A percentile compares a stretch with the other conserved stretches of the same genome.
These are phyloP conservation scores for Solea senegalensis DNA, from an alignment of 2,113 vertebrate species.

Conservation along the genomic window DNA sequence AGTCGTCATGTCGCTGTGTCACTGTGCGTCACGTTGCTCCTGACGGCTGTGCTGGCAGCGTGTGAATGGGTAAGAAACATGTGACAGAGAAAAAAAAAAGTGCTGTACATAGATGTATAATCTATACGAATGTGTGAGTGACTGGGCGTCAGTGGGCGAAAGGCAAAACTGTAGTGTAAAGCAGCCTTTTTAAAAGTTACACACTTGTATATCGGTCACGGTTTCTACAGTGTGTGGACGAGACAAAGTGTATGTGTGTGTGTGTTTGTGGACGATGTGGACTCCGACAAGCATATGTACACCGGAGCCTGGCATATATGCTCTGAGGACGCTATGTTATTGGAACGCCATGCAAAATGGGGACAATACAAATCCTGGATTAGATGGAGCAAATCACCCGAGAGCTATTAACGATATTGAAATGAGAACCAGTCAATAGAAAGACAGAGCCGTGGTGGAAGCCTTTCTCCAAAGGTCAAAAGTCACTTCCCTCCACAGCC, in stretches of 20 bases:
- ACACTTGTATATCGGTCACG: too few species aligned
- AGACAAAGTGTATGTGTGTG: conserved; percentile 1
- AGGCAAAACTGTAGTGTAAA: too few species aligned
- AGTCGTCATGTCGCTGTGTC: too few species aligned
- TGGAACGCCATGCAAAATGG: conserved; percentile 53
- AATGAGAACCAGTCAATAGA: conserved; percentile 52
- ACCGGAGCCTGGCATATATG: conserved; percentile 12
- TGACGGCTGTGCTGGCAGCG: too few species aligned
- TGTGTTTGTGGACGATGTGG: background rate
- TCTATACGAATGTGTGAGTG: too few species aligned
- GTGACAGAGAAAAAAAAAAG: too few species aligned
- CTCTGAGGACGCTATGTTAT: conserved; percentile 24
- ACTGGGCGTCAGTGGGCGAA: too few species aligned
- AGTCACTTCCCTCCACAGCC: conserved; percentile 22
- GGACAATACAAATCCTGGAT: conserved; percentile 70
- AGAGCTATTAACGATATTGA: conserved; percentile 54
- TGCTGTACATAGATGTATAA: too few species aligned
- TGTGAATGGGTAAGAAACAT: too few species aligned
- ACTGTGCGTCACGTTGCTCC: too few species aligned
- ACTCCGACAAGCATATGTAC: conserved; percentile 15
- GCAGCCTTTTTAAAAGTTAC: too few species aligned
- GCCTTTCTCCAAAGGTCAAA: conserved; percentile 41
- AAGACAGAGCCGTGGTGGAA: conserved; percentile 2
- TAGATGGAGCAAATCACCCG: conserved; percentile 67
- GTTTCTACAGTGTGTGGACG: too few species aligned